These are phyloP conservation scores for Drosophila paramelanica DNA, from an alignment of 2,888 invertebrate genomes.

Conservation along the genomic window DNA sequence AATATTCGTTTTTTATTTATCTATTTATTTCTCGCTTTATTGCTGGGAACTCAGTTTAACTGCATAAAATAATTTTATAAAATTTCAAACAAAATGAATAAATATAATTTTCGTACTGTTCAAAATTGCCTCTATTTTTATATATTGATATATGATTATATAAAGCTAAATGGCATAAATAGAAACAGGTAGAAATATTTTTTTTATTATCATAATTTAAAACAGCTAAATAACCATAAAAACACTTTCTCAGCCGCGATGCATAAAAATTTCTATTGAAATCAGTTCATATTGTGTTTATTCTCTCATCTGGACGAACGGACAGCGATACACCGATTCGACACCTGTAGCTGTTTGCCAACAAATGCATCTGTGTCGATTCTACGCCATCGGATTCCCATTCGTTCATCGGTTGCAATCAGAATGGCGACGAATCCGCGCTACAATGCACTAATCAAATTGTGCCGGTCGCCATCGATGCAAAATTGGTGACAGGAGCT, in stretches of 20 bases:
- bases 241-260: not conserved
- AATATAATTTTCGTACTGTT: too few relatives aligned
- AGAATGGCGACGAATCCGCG: conserved; percentile 23
- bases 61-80: too few relatives aligned
- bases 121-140: too few relatives aligned
- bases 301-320: not conserved
- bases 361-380: not conserved
- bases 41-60: too few relatives aligned
- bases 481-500: conserved; percentile 5
- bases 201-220: too few relatives aligned
- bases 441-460: conserved; percentile 44
- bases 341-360: not conserved
- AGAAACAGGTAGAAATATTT: too few relatives aligned
- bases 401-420: conserved; percentile 20
- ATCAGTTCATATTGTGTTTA: not conserved
- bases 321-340: not conserved
- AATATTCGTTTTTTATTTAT: too few relatives aligned
- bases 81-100: too few relatives aligned
- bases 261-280: not conserved
- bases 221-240: not conserved
- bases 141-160: too few relatives aligned
- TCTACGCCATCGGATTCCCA: not conserved
- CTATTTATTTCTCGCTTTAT: too few relatives aligned
- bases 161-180: too few relatives aligned
- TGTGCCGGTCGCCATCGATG: conserved; percentile 7